Evolutionary conservation across 2,797 vertebrate species (phyloP), one percentile per base, ranked within the genome.

Genomic region (Eulemur rubriventer): DNA sequence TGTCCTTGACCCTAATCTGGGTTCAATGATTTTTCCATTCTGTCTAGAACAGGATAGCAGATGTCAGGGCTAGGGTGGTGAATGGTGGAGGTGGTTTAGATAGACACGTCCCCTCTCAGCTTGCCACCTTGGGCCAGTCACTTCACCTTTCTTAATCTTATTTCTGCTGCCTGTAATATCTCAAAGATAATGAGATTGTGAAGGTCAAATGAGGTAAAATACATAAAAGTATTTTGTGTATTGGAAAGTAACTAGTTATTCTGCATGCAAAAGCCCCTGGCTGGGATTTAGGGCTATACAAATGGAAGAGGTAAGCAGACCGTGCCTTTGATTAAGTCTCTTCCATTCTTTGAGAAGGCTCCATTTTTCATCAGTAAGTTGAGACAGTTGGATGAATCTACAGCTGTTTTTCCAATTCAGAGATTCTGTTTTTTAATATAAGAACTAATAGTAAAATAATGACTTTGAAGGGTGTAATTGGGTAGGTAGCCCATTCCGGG

Each of bases 201-300:
- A 70, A 24, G 65, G 24, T 46, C 28, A 26, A 20, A 2, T 48
- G 82, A 26, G 63, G 33, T 35, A 50, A 30, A 59, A 41, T 1
- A 16, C n/a, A 0, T 5, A 16, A 9, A 33, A 35, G 22, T 7
- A 7, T 20, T 52, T n/a, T 16, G 11, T 17, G 2, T 17, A 1
- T 5, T 26, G 22, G 63, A 24, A 16, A 11, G 3, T 17, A 26
- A 8, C 17, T 13, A 13, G 55, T 69, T 18, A 13, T 18, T 50
- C 69, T 24, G 43, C 16, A 33, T 1, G 18, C 57, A 69, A 20
- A 52, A 11, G 35, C 12, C 67, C 87, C 10, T 1, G 52, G 14
- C 43, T 38, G 0, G 43, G 43, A 4, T 20, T 22, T 52, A 7
- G 14, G 20, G 33, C 35, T n/a, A 2, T 43, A 24, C 22, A 3